Base-by-base conservation (phyloP, 2,797 vertebrate genomes). In the Gymnocypris eckloni region DNA sequence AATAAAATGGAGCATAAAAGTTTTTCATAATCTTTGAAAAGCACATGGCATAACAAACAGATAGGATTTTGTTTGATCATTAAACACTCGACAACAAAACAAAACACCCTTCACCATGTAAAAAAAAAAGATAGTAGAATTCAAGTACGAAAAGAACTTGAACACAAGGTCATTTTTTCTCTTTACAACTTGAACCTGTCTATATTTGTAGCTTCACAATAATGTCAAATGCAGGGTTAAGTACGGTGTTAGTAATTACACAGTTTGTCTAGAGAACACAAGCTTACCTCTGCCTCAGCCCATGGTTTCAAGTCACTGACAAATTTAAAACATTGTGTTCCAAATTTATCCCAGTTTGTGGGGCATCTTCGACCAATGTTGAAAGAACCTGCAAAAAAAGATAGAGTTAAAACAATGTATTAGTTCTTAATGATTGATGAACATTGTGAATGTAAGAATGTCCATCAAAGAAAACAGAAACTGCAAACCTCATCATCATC, bases 221-320 rank as follows among this genome's bases (percentile, higher is more conserved):
- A 61, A 1, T 25, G 4, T 61, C 6, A 75, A 75, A 8, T 37
- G 48, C 48, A 50, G 1, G 11, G 9, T 52, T 54, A 73, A 18
- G 20, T 43, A 48, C 43, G 1, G 0, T 61, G 5, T 39, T 4
- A 39, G 4, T 39, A 39, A 39, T 39, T 5, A 39, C 37, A 39
- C 37, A 39, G 37, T 39, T 39, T 39, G 37, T 67, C 3, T 16
- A 2, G 48, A 75, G 50, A 52, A 52, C 48, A 20, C 13, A 13
- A 9, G 5, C 4, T 16, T 82, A 88, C 87, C 71, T 89, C 89
- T 15, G 87, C 85, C 9, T 88, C 79, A 11, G 80, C 50, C 87
- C 87, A 89, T 10, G 83, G 1, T 52, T 83, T 88, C 2, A 0
- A 1, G 3, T 75, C 66, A 2, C 7, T 2, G 9, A 85, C 11